Evolutionary conservation across 2,113 vertebrate genomes (phyloP).

Genomic region (Hippocampus zosterae): DNA sequence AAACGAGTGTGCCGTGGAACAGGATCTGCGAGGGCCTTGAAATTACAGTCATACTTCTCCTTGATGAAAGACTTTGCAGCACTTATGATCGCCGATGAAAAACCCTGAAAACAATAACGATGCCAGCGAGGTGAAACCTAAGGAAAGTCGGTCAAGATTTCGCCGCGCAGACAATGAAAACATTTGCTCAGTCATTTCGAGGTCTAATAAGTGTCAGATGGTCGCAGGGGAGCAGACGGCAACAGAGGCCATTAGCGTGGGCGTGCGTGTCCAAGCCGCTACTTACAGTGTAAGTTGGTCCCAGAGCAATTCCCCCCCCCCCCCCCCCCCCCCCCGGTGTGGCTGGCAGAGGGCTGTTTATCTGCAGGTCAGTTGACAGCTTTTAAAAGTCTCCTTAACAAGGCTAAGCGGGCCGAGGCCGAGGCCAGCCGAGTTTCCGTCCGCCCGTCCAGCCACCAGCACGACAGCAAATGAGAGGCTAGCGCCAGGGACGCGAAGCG

Average conservation of each 20-base stretch:
- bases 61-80: constrained; percentile 43
- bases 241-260: constrained; percentile 64
- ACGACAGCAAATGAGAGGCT: not conserved
- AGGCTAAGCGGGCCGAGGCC: constrained; percentile 56
- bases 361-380: constrained; percentile 74
- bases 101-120: constrained; percentile 51
- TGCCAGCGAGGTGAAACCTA: constrained; percentile 41
- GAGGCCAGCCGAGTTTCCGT: constrained; percentile 57
- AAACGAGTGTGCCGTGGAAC: constrained; percentile 49
- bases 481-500: not conserved
- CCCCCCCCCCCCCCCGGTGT: constrained; percentile 49
- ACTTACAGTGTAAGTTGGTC: constrained; percentile 48
- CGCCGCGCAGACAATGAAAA: constrained; percentile 36
- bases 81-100: constrained; percentile 38
- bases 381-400: constrained; percentile 74
- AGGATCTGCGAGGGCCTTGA: constrained; percentile 12
- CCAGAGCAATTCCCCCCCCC: constrained; percentile 50
- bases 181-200: constrained; percentile 22
- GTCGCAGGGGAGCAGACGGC: constrained; percentile 49
- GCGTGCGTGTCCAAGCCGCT: constrained; percentile 51
- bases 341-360: constrained; percentile 69
- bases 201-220: constrained; percentile 71
- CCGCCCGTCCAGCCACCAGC: constrained; percentile 34
- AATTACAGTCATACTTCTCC: constrained; percentile 50
- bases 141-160: constrained; percentile 30